Evolutionary conservation across 2,113 vertebrate genomes (phyloP).

Genomic region (Forbesichthys agassizii): DNA sequence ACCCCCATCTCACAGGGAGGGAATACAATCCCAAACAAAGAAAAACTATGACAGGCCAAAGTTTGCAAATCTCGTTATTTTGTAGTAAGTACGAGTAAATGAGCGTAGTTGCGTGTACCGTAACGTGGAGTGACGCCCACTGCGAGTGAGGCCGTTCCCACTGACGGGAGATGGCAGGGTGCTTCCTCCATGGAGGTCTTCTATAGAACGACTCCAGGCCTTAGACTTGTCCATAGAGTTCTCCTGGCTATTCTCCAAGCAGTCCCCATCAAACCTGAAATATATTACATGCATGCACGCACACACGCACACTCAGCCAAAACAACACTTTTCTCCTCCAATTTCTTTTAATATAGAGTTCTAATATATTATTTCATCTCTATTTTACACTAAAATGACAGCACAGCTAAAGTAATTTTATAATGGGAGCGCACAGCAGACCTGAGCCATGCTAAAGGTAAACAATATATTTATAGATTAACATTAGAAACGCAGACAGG

Average conservation of each 20-base stretch:
- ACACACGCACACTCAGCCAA: background rate
- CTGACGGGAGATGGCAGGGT: slow-evolving; percentile 82
- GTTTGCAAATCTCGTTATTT: too few relatives aligned
- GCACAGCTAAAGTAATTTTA: background rate
- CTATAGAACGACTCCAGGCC: slow-evolving; percentile 93
- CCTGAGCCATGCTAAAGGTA: slow-evolving; percentile 29
- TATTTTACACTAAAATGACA: background rate
- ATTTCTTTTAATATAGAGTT: slow-evolving; percentile 11
- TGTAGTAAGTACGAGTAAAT: background rate
- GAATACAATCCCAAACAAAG: background rate
- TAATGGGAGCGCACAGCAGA: slow-evolving; percentile 9
- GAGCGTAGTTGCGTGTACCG: slow-evolving; percentile 74
- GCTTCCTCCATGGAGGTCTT: slow-evolving; percentile 89
- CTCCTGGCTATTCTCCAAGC: slow-evolving; percentile 87
- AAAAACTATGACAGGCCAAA: background rate
- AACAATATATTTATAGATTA: slow-evolving; percentile 50
- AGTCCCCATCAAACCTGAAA: slow-evolving; percentile 93
- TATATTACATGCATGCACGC: background rate
- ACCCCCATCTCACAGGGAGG: slow-evolving; percentile 24
- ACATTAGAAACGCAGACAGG: slow-evolving; percentile 58
- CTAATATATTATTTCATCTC: background rate
- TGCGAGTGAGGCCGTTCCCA: slow-evolving; percentile 84
- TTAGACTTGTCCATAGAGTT: slow-evolving; percentile 87
- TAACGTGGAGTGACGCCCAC: slow-evolving; percentile 85
- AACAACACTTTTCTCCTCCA: too few relatives aligned